These are phyloP conservation scores for Antrozous pallidus DNA, from an alignment of 2,797 vertebrate species.

Conservation along the genomic window DNA sequence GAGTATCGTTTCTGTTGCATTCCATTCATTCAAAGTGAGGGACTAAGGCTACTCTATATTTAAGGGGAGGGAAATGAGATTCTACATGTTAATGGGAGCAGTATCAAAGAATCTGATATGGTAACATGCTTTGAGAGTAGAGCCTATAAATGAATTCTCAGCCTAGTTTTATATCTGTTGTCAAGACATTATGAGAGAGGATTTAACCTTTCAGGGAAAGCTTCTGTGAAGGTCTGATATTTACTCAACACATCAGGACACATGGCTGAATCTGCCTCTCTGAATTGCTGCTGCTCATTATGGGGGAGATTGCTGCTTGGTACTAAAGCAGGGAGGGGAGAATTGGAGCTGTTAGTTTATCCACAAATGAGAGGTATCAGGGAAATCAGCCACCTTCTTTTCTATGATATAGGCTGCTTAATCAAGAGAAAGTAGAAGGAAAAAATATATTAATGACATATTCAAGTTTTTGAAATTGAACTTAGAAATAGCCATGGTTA, in stretches of 20 bases:
- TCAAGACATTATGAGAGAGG: not conserved
- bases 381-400: not conserved
- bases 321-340: not conserved
- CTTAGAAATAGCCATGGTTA: constrained; percentile 81
- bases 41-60: not conserved
- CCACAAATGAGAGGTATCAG: not conserved
- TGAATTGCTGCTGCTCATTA: not conserved
- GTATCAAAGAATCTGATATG: not conserved
- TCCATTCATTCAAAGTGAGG: not conserved
- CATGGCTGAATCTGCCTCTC: not conserved
- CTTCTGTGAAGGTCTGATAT: not conserved
- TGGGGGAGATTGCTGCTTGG: not conserved
- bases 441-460: constrained; percentile 69
- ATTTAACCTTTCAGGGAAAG: not conserved
- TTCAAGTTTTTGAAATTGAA: constrained; percentile 77
- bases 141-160: not conserved
- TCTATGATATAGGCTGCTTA: not conserved
- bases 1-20: not conserved
- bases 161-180: not conserved
- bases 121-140: not conserved
- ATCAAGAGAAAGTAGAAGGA: constrained; percentile 59
- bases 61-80: not conserved
- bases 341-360: not conserved
- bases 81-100: not conserved
- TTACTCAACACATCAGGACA: not conserved